Evolutionary conservation across 2,888 invertebrate genomes (phyloP).

Genomic region (Xylota segnis): DNA sequence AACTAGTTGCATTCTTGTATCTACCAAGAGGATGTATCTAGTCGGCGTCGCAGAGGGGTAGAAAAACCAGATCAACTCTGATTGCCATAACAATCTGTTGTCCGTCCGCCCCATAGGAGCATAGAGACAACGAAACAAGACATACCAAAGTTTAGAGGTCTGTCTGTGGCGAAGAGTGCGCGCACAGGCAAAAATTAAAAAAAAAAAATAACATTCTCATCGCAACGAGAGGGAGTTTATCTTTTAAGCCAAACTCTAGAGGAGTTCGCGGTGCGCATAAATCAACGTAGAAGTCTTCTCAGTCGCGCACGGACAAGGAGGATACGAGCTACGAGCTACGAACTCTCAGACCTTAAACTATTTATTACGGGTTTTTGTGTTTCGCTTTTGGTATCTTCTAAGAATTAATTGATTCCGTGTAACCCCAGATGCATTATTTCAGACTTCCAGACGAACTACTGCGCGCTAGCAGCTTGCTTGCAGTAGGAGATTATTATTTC

Average conservation of each 20-base stretch:
- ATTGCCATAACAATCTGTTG: constrained; percentile 69
- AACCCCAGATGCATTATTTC: constrained; percentile 72
- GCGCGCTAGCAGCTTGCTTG: not conserved
- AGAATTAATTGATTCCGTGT: constrained; percentile 76
- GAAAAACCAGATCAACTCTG: constrained; percentile 69
- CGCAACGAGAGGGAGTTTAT: constrained; percentile 44
- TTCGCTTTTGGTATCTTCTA: constrained; percentile 64
- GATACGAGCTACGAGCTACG: constrained; percentile 10
- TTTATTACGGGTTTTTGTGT: constrained; percentile 53
- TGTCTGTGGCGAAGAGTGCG: constrained; percentile 24
- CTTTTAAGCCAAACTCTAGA: constrained; percentile 41
- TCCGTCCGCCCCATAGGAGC: constrained; percentile 57
- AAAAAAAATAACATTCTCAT: constrained; percentile 41
- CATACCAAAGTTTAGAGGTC: constrained; percentile 52
- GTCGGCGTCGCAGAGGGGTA: not conserved
- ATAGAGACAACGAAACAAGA: constrained; percentile 53
- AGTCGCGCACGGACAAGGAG: constrained; percentile 22
- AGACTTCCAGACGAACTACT: constrained; percentile 40
- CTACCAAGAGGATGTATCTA: constrained; percentile 43
- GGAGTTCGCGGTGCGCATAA: constrained; percentile 44
- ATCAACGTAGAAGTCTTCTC: constrained; percentile 42
- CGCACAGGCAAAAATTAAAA: not conserved
- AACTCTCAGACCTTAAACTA: constrained; percentile 70
- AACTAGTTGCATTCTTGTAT: constrained; percentile 67
- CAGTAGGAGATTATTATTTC: constrained; percentile 3